Evolutionary conservation across 2,888 invertebrate genomes (phyloP), one percentile per base, ranked within the genome.

Genomic region (Dastarcus helophoroides): DNA sequence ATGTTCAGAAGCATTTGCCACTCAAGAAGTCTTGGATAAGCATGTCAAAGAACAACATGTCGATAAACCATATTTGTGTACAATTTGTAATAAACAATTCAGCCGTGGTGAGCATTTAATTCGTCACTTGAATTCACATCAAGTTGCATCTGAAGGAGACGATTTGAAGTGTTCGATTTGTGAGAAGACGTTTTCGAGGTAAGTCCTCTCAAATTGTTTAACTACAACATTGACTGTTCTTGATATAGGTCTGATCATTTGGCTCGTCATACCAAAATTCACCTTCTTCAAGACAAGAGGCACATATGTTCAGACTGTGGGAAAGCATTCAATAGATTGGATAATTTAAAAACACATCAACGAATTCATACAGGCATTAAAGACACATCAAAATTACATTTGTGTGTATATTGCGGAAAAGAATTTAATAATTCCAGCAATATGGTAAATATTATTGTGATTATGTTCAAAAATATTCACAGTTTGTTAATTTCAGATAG

Each of bases 211-310:
- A n/a, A n/a, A n/a, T n/a, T n/a, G n/a, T n/a, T n/a, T n/a, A n/a
- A n/a, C n/a, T n/a, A n/a, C n/a, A n/a, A n/a, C 19, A 19, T n/a
- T 7, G 19, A 19, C 19, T 7, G 19, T 19, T 19, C n/a, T 19
- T 19, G n/a, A 19, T 65, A 44, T 51, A 75, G 77, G 54, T 69
- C 71, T 28, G 77, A 76, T 40, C 68, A 73, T 45, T 60, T 79
- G 6, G 70, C 71, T 1, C 68, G 74, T 29, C 79, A 79, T 53
- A 67, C 68, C 12, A 73, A 72, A 44, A 60, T 70, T n/a, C 78
- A 79, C 51, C 39, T 63, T 22, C 48, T 58, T 31, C 59, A 61
- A 39, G 62, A 62, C 34, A 63, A 63, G 36, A 40, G 61, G 14
- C 62, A 63, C 40, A 65, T 70, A 26, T 79, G 79, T 50, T 66